These are phyloP conservation scores for Nephotettix cincticeps DNA, from an alignment of 1,140 invertebrate genomes.

Conservation along the genomic window DNA sequence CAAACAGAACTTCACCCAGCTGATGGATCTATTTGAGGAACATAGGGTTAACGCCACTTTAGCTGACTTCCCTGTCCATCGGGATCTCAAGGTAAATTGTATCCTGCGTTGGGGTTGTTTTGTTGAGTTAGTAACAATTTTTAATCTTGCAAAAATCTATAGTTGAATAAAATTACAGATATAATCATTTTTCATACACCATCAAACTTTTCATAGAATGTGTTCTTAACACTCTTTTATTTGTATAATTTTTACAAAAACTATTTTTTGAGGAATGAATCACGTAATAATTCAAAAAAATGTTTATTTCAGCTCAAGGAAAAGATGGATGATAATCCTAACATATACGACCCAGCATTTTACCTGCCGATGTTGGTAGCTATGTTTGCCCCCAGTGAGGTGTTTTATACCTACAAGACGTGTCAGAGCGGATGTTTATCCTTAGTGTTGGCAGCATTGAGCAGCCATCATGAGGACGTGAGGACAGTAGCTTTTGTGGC, in stretches of 20 bases:
- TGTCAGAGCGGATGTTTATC: constrained; percentile 64
- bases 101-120: too few relatives aligned
- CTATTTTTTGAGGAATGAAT: too few relatives aligned
- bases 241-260: too few relatives aligned
- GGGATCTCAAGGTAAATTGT: constrained; percentile 29
- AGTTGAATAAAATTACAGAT: too few relatives aligned
- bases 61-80: constrained; percentile 60
- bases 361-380: constrained; percentile 66
- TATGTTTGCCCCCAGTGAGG: constrained; percentile 58
- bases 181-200: too few relatives aligned
- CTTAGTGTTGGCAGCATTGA: constrained; percentile 61
- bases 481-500: constrained; percentile 64
- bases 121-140: too few relatives aligned
- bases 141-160: too few relatives aligned
- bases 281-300: too few relatives aligned
- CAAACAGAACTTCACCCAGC: constrained; percentile 66
- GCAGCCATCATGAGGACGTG: constrained; percentile 57
- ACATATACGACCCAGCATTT: constrained; percentile 70
- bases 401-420: constrained; percentile 62
- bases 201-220: too few relatives aligned
- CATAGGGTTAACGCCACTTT: constrained; percentile 64
- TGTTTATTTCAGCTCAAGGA: neutral
- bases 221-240: too few relatives aligned
- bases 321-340: neutral
- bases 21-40: constrained; percentile 66